Evolutionary conservation across 2,888 invertebrate species (phyloP), one percentile per base, ranked within the genome.

Genomic region (Torymus tubicola): DNA sequence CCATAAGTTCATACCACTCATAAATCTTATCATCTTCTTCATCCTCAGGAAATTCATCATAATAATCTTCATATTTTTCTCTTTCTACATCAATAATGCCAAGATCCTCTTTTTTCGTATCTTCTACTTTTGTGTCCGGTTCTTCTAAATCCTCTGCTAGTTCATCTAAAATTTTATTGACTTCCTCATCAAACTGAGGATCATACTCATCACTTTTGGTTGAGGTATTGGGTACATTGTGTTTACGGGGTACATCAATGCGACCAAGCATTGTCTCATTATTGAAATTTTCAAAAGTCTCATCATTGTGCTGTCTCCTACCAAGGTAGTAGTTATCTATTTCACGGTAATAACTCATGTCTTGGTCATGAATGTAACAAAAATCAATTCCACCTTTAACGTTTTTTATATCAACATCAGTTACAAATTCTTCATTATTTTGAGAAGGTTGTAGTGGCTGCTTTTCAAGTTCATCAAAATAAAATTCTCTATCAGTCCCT

Each of bases 281-380:
- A 65, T 73, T 68, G 31, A 63, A 70, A 13, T 50, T 16, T 18
- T 57, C 16, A 42, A 14, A 2, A 0, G 53, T 42, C 2, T 67
- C 65, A 31, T 63, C 63, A 3, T 12, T 13, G 0, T n/a, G 11
- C 64, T 55, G n/a, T 16, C 50, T 14, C 58, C 21, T 53, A 13
- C 53, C 10, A n/a, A 21, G 1, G 18, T 57, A 52, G 21, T 24
- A 55, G 42, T 0, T 53, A 53, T 21, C 12, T 11, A 42, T 53
- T 14, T 81, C 65, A 42, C 68, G 70, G 31, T 80, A 80, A 12
- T 78, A 82, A 77, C 53, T 78, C 82, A 82, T 82, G 24, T 78
- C 67, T 63, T 71, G 74, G 60, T 65, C 2, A 16, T 77, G 16
- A n/a, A 76, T 71, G 21, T 60, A 65, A n/a, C 2, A 13, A 55